Conservation (phyloP, 2,888 invertebrate genomes). For the Gortyna flavago region DNA sequence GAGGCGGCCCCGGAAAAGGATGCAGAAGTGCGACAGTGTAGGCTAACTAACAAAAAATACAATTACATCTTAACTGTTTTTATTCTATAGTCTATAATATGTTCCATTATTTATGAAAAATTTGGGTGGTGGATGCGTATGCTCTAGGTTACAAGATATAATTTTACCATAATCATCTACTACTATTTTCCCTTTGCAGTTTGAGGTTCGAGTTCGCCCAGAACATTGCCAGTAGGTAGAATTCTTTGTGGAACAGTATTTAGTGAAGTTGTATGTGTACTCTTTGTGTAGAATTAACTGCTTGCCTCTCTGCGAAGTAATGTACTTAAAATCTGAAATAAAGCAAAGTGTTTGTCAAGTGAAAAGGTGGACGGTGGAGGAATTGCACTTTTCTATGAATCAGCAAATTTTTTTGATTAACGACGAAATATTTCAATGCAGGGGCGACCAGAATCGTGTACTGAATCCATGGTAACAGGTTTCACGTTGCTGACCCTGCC, state of each 20-base stretch:
- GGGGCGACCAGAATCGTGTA: too few species aligned
- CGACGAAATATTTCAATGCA: too few species aligned
- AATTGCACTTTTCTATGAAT: too few species aligned
- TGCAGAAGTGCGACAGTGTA: too few species aligned
- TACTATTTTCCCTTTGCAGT: slow-evolving; percentile 17
- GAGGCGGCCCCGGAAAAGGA: too few species aligned
- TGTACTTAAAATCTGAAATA: slow-evolving; percentile 5
- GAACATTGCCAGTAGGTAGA: not conserved
- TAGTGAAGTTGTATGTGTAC: not conserved
- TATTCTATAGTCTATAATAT: too few species aligned
- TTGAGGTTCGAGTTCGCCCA: not conserved
- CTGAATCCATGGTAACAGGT: too few species aligned
- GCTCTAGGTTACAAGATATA: not conserved
- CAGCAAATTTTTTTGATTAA: not conserved
- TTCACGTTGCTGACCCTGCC: too few species aligned
- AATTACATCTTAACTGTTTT: too few species aligned
- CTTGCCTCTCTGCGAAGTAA: slow-evolving; percentile 9
- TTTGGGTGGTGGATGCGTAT: slow-evolving; percentile 24
- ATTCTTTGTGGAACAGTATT: not conserved
- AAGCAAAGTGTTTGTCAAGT: too few species aligned
- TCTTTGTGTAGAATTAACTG: slow-evolving; percentile 2
- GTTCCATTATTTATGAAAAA: not conserved
- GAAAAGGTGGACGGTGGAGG: too few species aligned
- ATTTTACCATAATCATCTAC: not conserved
- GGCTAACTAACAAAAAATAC: too few species aligned